phyloP scores from a whole-genome alignment of 2,797 vertebrate genomes.

The Microchirus variegatus region DNA sequence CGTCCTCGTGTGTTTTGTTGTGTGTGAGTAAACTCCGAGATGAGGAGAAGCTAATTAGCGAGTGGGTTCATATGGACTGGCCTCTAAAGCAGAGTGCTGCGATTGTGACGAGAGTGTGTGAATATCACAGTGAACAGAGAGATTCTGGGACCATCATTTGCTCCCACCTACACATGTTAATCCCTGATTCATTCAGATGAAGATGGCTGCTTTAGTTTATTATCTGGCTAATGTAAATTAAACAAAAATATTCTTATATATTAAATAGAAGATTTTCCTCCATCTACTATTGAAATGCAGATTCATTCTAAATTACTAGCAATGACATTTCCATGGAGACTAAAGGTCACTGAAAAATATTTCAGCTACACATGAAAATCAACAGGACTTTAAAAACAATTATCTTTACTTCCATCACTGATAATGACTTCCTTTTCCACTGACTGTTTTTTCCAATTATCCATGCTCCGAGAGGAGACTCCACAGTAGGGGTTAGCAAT shows the following conservation, averaged over 20 bases:
- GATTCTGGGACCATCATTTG: conserved; percentile 53
- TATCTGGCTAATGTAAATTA: neutral
- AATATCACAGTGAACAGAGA: conserved; percentile 73
- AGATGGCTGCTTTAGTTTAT: conserved; percentile 4
- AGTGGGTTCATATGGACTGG: conserved; percentile 59
- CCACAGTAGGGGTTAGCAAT: too few relatives aligned
- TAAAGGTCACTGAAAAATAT: too few relatives aligned
- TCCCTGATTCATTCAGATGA: conserved; percentile 30
- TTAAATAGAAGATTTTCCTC: neutral
- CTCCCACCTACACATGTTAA: conserved; percentile 24
- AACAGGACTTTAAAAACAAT: too few relatives aligned
- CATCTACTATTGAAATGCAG: neutral
- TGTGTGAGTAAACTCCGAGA: conserved; percentile 24
- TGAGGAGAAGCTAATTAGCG: conserved; percentile 67
- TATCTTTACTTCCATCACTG: too few relatives aligned
- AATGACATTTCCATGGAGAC: too few relatives aligned
- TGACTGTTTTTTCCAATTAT: too few relatives aligned
- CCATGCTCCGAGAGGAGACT: too few relatives aligned
- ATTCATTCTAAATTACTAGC: neutral
- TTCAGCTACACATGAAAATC: too few relatives aligned
- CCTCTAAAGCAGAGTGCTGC: conserved; percentile 67
- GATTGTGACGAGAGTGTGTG: conserved; percentile 71
- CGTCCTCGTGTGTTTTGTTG: conserved; percentile 15
- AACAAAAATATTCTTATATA: neutral
- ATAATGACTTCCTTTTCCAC: too few relatives aligned